Base-by-base conservation (phyloP, 2,888 invertebrate genomes). In the Trichacis sp. region DNA sequence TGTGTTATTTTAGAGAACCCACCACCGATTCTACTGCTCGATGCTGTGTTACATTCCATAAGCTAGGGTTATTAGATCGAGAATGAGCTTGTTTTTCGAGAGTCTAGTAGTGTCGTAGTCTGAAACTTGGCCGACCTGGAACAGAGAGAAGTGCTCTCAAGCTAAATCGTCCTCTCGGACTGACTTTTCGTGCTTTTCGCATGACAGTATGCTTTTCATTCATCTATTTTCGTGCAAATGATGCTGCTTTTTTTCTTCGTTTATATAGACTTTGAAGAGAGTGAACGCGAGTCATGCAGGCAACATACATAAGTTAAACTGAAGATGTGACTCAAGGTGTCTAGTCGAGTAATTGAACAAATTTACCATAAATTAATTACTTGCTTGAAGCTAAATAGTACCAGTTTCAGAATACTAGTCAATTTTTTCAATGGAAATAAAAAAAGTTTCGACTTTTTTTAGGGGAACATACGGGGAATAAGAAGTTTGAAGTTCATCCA, bases 101-200 rank as follows among this genome's bases (percentile, higher is more conserved):
- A 79, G 80, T 84, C 83, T 85, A 85, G 82, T 85, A 85, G 83
- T 85, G 85, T 85, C 85, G 85, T 80, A 85, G 85, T 85, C 85
- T 84, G 83, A 85, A 85, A 84, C 84, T 80, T 82, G 85, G 83
- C 83, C 85, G 84, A 84, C 85, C 85, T 85, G 85, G 72, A 85
- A 85, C 84, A 85, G 72, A 84, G 74, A 83, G 76, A 77, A 79
- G 74, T 78, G 79, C 81, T 81, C 83, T 83, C 81, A 82, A 81
- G 79, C 66, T 60, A 64, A 8, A 8, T 64, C 56, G 58, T 62
- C 57, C 57, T 66, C 57, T 60, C 50, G 54, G 62, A 14, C 33
- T 33, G 15, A 17, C 33, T 30, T 51, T 38, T 20, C 15, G 43
- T 15, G 15, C 40, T 12, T 14, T 40, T 40, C 15, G 40, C 40